Base-by-base conservation (phyloP, 2,113 vertebrate genomes). In the Sylvilagus bachmani region DNA sequence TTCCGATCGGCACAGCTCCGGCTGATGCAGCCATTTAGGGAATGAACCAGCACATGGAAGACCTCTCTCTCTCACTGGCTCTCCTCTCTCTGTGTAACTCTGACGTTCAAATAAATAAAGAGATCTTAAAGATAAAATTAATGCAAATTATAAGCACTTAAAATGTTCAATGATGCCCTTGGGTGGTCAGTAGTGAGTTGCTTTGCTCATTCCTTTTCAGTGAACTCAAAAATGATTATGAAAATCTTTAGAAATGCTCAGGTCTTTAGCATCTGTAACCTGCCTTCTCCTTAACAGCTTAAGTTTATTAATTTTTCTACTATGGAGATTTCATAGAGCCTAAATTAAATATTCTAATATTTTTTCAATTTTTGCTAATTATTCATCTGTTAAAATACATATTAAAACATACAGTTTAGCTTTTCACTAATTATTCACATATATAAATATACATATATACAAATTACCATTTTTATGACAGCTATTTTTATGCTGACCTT, bases 401-500 rank as follows among this genome's bases (percentile, higher is more conserved):
- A 87, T 88, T 84, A 89, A 77, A 84, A 83, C 94, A 78, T 90
- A 44, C 14, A 69, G 75, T 51, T 21, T 69, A 95, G 75, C 10
- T 92, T 91, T 96, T 87, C 10, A 86, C 29, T 85, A 51, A 78
- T 82, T 62, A 87, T 74, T 92, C 27, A 89, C 85, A 10, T 67
- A 1, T 73, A 25, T 87, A 66, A 21, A 27, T 33, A 14, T 58
- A 74, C 55, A 74, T 33, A 14, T 58, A 74, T 49, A 74, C 53
- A 0, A 58, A 2, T 93, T 95, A 55, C 21, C 10, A 55, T 83
- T 73, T 53, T 74, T 71, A 69, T 91, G 69, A 29, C 17, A 84
- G 33, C 29, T 93, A 85, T 92, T 97, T 90, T 86, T 36, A 64
- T 58, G 12, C 27, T 90, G 44, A 85, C 36, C 95, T 95, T 89